Evolutionary conservation across 2,797 vertebrate species (phyloP), one percentile per base, ranked within the genome.

Genomic region (Microchirus variegatus): DNA sequence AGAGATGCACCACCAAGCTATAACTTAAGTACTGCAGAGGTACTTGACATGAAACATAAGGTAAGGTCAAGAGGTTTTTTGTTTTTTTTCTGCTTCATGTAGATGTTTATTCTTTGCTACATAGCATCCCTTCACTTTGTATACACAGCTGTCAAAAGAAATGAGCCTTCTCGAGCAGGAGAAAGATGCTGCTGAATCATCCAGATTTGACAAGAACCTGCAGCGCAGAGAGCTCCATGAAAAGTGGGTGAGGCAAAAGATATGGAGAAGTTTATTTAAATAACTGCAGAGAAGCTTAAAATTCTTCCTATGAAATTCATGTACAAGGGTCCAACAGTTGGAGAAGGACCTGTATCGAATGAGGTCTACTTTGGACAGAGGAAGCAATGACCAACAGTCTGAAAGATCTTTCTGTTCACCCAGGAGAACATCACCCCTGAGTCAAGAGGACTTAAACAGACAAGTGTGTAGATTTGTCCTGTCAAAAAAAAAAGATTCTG

Each of bases 321-420:
- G 65, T 38, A 46, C 10, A 71, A 94, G 92, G 83, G 82, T 93
- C 70, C 70, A 90, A n/a, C 78, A 87, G 66, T 65, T 94, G 77
- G 90, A 93, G 77, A 76, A 76, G 63, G 91, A 93, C 45, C 67
- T 93, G 72, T 45, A 82, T 59, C 91, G 92, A 63, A 84, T 91
- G 58, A 92, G 73, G 73, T 77, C 54, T 17, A 54, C 12, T 72
- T 69, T 92, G 56, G 81, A 86, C 35, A 77, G 63, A 58, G 81
- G 70, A 54, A 81, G 67, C 49, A 36, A 18, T 10, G 31, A 62
- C 42, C 66, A 59, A 15, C 31, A 31, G 35, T 13, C 9, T 0
- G 45, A 17, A 36, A 66, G 22, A 54, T 36, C 19, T 55, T 59
- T 36, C 17, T 13, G 16, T 15, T 16, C 51, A 1, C 12, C 68